Evolutionary conservation across 2,888 invertebrate species (phyloP).

Genomic region (Luperina testacea): DNA sequence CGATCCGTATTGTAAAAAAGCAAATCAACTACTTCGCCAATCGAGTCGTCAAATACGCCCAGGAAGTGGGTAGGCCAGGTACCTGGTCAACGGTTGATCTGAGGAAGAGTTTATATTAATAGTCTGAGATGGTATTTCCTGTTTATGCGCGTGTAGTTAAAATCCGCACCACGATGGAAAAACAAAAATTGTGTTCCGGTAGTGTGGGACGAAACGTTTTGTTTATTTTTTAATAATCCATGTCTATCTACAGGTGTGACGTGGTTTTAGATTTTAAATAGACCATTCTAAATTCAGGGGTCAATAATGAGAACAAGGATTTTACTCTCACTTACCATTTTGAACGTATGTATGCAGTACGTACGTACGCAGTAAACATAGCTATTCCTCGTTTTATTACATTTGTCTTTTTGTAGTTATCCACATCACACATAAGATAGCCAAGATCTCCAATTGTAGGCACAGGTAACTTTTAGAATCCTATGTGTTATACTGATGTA

Average conservation of each 20-base stretch:
- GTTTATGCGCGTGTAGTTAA: neutral
- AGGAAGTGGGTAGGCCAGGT: too few relatives aligned
- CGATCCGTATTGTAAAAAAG: neutral
- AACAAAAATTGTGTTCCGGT: neutral
- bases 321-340: neutral
- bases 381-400: conserved; percentile 3
- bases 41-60: neutral
- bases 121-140: neutral
- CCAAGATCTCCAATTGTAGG: neutral
- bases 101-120: neutral
- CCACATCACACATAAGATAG: neutral
- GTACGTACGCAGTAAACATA: neutral
- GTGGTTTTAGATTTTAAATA: neutral
- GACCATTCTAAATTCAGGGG: neutral
- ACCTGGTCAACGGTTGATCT: neutral
- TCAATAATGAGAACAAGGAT: neutral
- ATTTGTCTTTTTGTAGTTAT: neutral
- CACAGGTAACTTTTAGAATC: neutral
- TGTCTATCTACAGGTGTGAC: neutral
- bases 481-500: too few relatives aligned
- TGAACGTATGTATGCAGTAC: neutral
- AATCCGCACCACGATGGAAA: neutral
- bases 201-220: neutral
- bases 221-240: neutral
- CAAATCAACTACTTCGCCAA: neutral